Conservation (phyloP, 64 coral and sea anemone genomes). For the Actinia equina region DNA sequence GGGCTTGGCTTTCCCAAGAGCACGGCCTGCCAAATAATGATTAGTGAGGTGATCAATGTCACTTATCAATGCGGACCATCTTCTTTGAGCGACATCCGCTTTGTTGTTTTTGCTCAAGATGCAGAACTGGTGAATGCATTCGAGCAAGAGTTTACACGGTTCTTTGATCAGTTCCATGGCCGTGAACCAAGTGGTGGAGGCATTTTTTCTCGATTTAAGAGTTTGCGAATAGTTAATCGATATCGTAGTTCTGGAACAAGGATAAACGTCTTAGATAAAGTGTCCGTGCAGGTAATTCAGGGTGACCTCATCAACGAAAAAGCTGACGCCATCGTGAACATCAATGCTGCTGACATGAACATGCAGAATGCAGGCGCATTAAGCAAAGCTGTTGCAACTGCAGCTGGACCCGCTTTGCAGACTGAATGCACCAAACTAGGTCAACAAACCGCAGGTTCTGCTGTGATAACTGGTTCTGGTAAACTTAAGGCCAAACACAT, state of each 20-base stretch:
- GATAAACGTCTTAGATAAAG: background rate
- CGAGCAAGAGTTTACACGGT: constrained; percentile 17
- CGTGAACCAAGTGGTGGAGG: background rate
- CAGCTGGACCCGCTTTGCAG: constrained; percentile 38
- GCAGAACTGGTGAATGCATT: constrained; percentile 22
- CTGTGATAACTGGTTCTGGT: constrained; percentile 54
- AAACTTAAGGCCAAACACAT: background rate
- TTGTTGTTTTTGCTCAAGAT: constrained; percentile 57
- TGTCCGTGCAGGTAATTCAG: background rate
- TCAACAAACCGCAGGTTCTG: constrained; percentile 43
- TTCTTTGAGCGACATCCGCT: constrained; percentile 45
- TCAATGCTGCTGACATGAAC: constrained; percentile 55
- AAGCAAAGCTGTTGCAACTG: constrained; percentile 54
- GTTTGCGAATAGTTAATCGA: no score
- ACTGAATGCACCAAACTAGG: constrained; percentile 48
- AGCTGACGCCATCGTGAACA: constrained; percentile 74
- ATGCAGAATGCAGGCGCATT: constrained; percentile 67
- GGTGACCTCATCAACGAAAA: constrained; percentile 62
- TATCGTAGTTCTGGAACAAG: background rate
- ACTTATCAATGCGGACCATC: background rate
- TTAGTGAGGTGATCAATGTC: constrained; percentile 38
- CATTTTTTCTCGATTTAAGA: background rate
- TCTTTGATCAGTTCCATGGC: no score
- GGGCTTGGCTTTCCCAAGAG: constrained; percentile 31
- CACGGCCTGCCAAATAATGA: constrained; percentile 33